Percentiles rank a stretch among this genome's conserved stretches.
Conservation (phyloP, 2,888 invertebrate species). For the Andrena fulva region DNA sequence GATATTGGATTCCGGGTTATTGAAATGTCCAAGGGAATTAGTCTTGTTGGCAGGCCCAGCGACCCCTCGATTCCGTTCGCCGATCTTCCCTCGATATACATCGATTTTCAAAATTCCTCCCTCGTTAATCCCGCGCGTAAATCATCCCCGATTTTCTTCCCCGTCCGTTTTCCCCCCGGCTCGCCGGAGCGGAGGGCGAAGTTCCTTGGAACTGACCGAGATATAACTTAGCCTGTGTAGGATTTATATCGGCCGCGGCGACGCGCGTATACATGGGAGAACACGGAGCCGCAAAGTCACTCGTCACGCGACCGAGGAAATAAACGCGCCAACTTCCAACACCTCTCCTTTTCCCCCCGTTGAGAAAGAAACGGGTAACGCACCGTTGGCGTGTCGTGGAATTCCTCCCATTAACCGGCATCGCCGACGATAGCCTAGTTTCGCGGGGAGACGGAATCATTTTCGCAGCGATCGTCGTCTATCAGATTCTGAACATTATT, state of each 20-base stretch:
- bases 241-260: conserved; percentile 30
- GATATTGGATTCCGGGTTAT: conserved; percentile 60
- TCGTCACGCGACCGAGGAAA: conserved; percentile 40
- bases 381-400: conserved; percentile 24
- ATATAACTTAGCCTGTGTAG: conserved; percentile 26
- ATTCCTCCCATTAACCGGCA: conserved; percentile 3
- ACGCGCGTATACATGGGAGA: conserved; percentile 12
- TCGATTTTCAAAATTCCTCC: conserved; percentile 38
- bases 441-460: not conserved
- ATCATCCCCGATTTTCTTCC: conserved; percentile 37
- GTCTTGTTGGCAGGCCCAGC: conserved; percentile 19
- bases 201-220: conserved; percentile 31
- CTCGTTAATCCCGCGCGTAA: conserved; percentile 43
- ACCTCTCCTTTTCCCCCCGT: not conserved
- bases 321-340: not conserved
- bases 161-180: not conserved
- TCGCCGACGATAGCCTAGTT: not conserved
- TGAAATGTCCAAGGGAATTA: conserved; percentile 41
- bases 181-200: conserved; percentile 7
- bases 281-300: conserved; percentile 20
- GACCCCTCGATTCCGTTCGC: conserved; percentile 46
- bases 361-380: conserved; percentile 4
- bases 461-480: not conserved
- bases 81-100: conserved; percentile 40
- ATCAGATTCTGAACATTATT: not conserved